phyloP scores from a whole-genome alignment of 64 coral and sea anemone species.

The Pocillopora damicornis region DNA sequence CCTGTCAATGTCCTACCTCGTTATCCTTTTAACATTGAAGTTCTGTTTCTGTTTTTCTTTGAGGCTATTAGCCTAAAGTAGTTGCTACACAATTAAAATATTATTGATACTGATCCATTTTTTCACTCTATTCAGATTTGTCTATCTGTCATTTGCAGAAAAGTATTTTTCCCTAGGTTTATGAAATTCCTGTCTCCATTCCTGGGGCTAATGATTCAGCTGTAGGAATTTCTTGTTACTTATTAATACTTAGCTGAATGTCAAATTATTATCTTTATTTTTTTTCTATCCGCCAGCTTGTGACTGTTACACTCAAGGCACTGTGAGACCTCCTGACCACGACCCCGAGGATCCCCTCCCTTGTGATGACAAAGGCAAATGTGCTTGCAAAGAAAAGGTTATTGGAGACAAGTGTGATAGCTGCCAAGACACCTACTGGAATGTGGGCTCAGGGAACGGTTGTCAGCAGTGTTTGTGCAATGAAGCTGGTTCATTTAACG shows the following conservation, averaged over 20 bases:
- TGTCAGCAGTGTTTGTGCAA: slow-evolving; percentile 85
- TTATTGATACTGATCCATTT: no score
- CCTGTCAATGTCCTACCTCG: no score
- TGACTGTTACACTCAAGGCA: slow-evolving; percentile 78
- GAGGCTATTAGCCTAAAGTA: no score
- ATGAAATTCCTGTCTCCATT: no score
- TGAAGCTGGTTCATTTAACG: slow-evolving; percentile 57
- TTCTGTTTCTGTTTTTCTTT: no score
- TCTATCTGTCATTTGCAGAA: no score
- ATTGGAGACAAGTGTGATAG: slow-evolving; percentile 85
- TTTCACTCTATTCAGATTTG: no score
- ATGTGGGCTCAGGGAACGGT: slow-evolving; percentile 86
- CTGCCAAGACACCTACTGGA: slow-evolving; percentile 77
- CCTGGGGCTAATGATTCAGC: no score
- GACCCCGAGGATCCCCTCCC: slow-evolving; percentile 63
- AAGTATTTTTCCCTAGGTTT: no score
- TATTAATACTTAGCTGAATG: neutral
- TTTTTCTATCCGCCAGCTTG: slow-evolving; percentile 47
- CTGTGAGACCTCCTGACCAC: slow-evolving; percentile 57
- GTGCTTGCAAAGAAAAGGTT: slow-evolving; percentile 67
- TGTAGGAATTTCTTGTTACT: no score
- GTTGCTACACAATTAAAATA: no score
- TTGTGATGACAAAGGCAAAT: slow-evolving; percentile 68
- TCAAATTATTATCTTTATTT: neutral
- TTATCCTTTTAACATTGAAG: no score